Evolutionary conservation across 2,888 invertebrate species (phyloP), one percentile per base, ranked within the genome.

Genomic region (Philopedon plagiatum): DNA sequence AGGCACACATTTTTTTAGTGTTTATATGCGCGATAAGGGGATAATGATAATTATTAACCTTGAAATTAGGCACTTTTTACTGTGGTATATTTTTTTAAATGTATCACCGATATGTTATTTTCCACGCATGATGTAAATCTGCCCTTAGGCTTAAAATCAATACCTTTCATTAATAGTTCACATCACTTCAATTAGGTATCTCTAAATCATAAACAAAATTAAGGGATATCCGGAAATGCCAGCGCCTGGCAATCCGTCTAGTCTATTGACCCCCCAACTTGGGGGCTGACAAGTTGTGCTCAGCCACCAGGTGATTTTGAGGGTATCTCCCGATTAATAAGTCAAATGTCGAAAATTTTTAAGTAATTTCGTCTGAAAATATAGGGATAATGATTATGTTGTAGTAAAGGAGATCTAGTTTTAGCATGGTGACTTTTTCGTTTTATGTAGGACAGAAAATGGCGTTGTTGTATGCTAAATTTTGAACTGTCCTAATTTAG

Each of bases 191-290:
- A 60, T 41, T 39, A n/a, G n/a, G n/a, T n/a, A 60, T 41, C 60
- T 15, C 5, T 4, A 9, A 8, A 19, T 8, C 19, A 7, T 44
- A 60, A 60, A 60, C 44, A 60, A 15, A 61, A 44, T 46, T 44
- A 32, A 44, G 61, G 46, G 29, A 61, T 26, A 61, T 61, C 61
- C 61, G 61, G 61, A 61, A 61, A 61, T 61, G 11, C 61, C 61
- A 46, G 18, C 61, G 61, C 46, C 61, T 61, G 61, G 61, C 61
- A 61, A 61, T 61, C 26, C 32, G 61, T 61, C 61, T 61, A 61
- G 61, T 61, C 26, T 61, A 32, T 61, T 61, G 32, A 61, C 61
- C 61, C 61, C 32, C 15, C 5, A 44, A 61, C 29, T 61, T 46
- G 32, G n/a, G 46, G 44, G n/a, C n/a, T 7, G 13, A 29, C 60